Evolutionary conservation across 1,140 invertebrate species (phyloP), one percentile per base, ranked within the genome.

Genomic region (Ceratina japonica): DNA sequence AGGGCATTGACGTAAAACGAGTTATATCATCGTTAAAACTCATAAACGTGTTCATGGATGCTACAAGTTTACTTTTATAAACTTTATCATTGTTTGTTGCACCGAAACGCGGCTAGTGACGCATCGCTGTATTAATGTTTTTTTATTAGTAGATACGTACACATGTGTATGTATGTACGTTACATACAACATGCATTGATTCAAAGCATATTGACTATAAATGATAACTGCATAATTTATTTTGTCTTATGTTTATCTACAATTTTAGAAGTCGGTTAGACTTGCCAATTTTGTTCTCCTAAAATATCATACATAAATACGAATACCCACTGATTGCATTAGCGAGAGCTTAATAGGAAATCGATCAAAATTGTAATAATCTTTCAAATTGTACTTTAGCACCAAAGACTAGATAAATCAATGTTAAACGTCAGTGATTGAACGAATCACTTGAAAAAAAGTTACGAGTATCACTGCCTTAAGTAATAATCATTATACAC

Each of bases 381-480:
- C 13, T 18, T 54, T 0, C 13, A 64, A 24, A 62, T 22, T 51
- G 18, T 13, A 54, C n/a, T 52, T n/a, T 16, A 52, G 1, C 10
- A 59, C 51, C 37, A 52, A 15, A 5, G 13, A 52, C 12, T 49
- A 61, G 49, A 20, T 24, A 8, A 73, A 27, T 24, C 15, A 7
- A 20, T 7, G 8, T 64, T 31, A 37, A 64, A 52, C 13, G 16
- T 54, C n/a, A 37, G 52, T 16, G 16, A 37, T 75, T 3, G 20
- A 37, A 75, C 54, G n/a, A 18, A 16, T 64, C 44, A 22, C n/a
- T 74, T 12, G 49, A 44, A 75, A 44, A 44, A 66, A 66, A 66
- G 10, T 31, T 4, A 54, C 16, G 27, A 52, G 51, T 66, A 75
- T 16, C n/a, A 44, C 24, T 62, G 61, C 10, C 49, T 62, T 56